These are phyloP conservation scores for Saguinus midas DNA, from an alignment of 2,113 vertebrate species.

Conservation along the genomic window DNA sequence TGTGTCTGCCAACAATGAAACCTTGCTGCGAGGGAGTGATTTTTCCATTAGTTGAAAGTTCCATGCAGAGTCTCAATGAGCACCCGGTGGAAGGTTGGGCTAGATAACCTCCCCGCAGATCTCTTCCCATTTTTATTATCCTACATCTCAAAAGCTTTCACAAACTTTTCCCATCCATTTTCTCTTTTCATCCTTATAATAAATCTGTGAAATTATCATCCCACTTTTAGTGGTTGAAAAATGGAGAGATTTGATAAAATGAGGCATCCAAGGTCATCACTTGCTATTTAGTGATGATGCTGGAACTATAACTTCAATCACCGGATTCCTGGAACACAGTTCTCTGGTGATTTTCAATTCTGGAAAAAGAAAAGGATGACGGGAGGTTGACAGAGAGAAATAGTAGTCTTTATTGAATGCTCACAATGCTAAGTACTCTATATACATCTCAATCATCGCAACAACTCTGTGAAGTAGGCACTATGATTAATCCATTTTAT, in stretches of 20 bases:
- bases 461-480: neutral
- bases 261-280: neutral
- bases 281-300: neutral
- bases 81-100: neutral
- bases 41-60: neutral
- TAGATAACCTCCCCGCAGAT: neutral
- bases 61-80: neutral
- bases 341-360: neutral
- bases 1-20: neutral
- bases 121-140: neutral
- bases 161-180: neutral
- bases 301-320: neutral
- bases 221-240: conserved; percentile 2
- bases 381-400: neutral
- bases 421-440: neutral
- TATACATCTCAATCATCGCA: neutral
- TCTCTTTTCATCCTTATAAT: neutral
- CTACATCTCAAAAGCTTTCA: neutral
- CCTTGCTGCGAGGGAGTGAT: neutral
- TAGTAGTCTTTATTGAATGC: neutral
- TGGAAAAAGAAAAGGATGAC: neutral
- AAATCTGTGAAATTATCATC: conserved; percentile 28
- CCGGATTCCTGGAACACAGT: neutral
- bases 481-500: neutral
- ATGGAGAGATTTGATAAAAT: conserved; percentile 23